A percentile compares a stretch with the other conserved stretches of the same genome.
These are phyloP conservation scores for Biston stratarius DNA, from an alignment of 2,888 invertebrate genomes.

Conservation along the genomic window DNA sequence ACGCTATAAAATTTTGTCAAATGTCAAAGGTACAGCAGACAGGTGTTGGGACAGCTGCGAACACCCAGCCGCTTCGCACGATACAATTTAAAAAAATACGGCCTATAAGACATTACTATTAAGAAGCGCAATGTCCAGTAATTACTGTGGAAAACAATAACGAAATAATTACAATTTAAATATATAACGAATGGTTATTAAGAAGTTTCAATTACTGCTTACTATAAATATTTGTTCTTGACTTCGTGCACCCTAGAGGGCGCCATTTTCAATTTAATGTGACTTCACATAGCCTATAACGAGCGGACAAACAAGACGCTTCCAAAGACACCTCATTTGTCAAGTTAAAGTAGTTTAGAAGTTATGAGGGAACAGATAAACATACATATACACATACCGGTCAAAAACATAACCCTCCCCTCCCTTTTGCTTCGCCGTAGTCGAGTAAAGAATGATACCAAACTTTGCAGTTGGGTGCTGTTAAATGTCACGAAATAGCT, in stretches of 20 bases:
- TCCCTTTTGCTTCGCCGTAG: no score
- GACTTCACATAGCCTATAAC: no score
- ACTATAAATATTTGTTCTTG: no score
- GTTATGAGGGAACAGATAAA: no score
- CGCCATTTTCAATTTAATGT: no score
- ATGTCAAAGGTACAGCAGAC: slow-evolving; percentile 77
- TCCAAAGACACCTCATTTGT: no score
- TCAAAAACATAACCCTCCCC: no score
- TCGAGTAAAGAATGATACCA: neutral
- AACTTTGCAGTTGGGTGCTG: slow-evolving; percentile 3
- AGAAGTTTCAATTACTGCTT: slow-evolving; percentile 15
- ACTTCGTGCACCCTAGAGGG: no score
- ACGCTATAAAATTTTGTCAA: slow-evolving; percentile 55
- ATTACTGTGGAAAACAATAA: slow-evolving; percentile 34
- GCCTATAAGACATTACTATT: slow-evolving; percentile 52
- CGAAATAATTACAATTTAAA: slow-evolving; percentile 21
- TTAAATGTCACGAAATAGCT: neutral
- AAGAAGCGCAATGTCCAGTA: slow-evolving; percentile 35
- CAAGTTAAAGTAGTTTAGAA: no score
- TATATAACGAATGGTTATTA: slow-evolving; percentile 15
- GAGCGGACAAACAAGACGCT: neutral
- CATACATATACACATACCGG: no score
- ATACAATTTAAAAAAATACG: slow-evolving; percentile 55
- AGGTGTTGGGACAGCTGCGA: slow-evolving; percentile 56
- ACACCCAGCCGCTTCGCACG: slow-evolving; percentile 55